Conservation (phyloP, 2,797 vertebrate species). For the Enteromius trimaculatus region DNA sequence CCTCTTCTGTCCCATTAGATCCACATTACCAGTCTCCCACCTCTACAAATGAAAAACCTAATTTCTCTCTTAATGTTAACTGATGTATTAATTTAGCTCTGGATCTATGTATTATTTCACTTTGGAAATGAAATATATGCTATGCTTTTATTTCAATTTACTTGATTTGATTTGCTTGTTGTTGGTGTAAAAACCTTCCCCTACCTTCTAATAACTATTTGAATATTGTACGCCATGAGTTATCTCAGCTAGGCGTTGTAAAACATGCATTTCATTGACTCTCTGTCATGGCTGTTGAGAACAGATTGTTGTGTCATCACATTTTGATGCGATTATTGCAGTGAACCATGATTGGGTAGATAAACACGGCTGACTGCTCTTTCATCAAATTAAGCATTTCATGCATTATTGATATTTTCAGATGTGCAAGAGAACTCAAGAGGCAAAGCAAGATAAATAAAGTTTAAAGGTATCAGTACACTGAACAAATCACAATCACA, state of each 20-base stretch:
- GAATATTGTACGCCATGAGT: conserved; percentile 11
- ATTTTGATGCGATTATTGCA: conserved; percentile 36
- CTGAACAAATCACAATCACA: neutral
- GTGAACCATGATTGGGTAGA: conserved; percentile 39
- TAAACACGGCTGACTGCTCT: conserved; percentile 39
- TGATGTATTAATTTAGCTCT: neutral
- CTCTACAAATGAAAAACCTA: conserved; percentile 62
- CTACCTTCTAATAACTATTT: conserved; percentile 30
- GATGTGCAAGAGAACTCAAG: conserved; percentile 15
- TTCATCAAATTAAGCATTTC: conserved; percentile 29
- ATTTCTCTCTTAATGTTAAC: conserved; percentile 53
- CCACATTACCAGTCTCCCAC: conserved; percentile 68
- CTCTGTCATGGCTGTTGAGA: conserved; percentile 40
- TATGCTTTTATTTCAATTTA: conserved; percentile 6
- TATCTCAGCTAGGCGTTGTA: conserved; percentile 26
- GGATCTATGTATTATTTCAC: neutral
- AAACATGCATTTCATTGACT: conserved; percentile 54
- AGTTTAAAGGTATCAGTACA: conserved; percentile 15
- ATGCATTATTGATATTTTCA: conserved; percentile 31
- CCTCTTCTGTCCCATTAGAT: conserved; percentile 68
- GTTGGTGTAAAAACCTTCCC: conserved; percentile 10
- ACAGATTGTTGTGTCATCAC: conserved; percentile 40
- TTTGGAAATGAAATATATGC: conserved; percentile 2
- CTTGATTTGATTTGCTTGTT: conserved; percentile 1
- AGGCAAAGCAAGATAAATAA: neutral